Evolutionary conservation across 2,113 vertebrate genomes (phyloP).

Genomic region (Engraulis encrasicolus): DNA sequence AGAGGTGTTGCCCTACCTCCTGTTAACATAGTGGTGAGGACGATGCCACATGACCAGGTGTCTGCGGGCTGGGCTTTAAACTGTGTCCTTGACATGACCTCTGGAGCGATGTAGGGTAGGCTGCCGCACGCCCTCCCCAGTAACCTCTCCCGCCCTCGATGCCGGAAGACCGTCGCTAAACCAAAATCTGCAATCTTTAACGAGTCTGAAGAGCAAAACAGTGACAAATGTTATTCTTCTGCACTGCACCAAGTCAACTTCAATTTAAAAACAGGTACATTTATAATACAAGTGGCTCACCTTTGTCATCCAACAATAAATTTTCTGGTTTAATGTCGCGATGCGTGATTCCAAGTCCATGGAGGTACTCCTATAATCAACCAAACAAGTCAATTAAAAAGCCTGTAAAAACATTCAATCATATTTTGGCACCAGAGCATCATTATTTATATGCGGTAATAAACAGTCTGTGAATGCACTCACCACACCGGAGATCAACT

Average conservation of each 20-base stretch:
- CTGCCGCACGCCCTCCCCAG: constrained; percentile 90
- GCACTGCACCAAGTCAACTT: neutral
- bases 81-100: constrained; percentile 83
- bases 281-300: constrained; percentile 62
- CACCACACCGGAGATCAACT: constrained; percentile 93
- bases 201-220: constrained; percentile 78
- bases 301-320: constrained; percentile 91
- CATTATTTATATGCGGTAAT: neutral
- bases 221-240: neutral
- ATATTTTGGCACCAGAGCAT: neutral
- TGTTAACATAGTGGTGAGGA: constrained; percentile 96
- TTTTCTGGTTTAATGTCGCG: constrained; percentile 98
- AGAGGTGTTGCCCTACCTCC: too few relatives aligned
- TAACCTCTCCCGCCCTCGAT: constrained; percentile 85
- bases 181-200: constrained; percentile 96
- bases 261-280: neutral
- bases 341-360: constrained; percentile 91
- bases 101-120: constrained; percentile 93
- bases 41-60: constrained; percentile 94
- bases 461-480: constrained; percentile 57
- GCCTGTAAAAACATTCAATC: constrained; percentile 27
- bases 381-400: neutral
- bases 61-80: constrained; percentile 92
- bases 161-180: constrained; percentile 91
- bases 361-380: constrained; percentile 86